These are phyloP conservation scores for Scrobipalpa atriplicella DNA, from an alignment of 2,888 invertebrate genomes.

Conservation along the genomic window DNA sequence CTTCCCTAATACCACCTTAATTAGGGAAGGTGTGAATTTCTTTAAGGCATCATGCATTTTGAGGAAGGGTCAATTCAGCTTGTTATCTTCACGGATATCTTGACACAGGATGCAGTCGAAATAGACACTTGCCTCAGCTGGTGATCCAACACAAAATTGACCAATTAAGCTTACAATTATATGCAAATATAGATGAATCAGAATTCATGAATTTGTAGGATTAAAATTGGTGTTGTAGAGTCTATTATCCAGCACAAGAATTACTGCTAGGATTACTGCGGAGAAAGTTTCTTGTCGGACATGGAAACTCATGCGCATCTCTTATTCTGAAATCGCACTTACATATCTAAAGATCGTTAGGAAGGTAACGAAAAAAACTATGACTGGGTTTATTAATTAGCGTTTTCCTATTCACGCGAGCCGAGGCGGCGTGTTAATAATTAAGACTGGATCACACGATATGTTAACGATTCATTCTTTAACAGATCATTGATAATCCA, in stretches of 20 bases:
- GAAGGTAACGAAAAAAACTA: conserved; percentile 44
- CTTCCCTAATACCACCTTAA: conserved; percentile 73
- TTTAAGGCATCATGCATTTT: conserved; percentile 63
- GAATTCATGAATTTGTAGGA: conserved; percentile 14
- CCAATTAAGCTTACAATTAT: conserved; percentile 77
- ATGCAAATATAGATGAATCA: conserved; percentile 61
- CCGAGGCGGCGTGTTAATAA: conserved; percentile 46
- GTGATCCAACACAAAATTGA: conserved; percentile 74
- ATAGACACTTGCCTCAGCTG: conserved; percentile 60
- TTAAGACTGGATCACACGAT: conserved; percentile 63
- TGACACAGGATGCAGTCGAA: conserved; percentile 66
- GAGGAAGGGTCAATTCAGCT: conserved; percentile 69
- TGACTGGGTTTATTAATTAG: conserved; percentile 59
- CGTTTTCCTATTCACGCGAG: conserved; percentile 57
- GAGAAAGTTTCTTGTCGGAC: conserved; percentile 41
- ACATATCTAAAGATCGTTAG: conserved; percentile 44
- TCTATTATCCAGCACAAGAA: conserved; percentile 32
- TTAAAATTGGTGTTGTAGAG: conserved; percentile 27
- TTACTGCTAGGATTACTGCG: conserved; percentile 35
- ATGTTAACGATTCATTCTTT: conserved; percentile 52
- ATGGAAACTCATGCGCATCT: conserved; percentile 37
- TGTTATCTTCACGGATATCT: conserved; percentile 68
- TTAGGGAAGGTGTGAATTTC: conserved; percentile 80
- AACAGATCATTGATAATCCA: conserved; percentile 48
- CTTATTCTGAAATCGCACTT: conserved; percentile 35